Evolutionary conservation across 2,888 invertebrate species (phyloP), one percentile per base, ranked within the genome.

Genomic region (Oxyteleia sp.): DNA sequence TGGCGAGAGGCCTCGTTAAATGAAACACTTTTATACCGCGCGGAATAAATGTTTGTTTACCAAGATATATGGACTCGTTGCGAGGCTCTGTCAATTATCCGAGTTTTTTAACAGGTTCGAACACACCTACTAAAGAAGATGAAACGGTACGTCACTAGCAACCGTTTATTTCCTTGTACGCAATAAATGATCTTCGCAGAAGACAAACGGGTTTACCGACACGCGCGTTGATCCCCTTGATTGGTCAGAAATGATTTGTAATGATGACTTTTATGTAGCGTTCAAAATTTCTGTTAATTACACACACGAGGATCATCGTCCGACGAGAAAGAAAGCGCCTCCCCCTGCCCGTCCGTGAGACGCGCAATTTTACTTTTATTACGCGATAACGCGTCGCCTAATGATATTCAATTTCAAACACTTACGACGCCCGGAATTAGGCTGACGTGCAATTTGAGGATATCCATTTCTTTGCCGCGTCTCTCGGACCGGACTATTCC

Each of bases 71-170:
- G 49, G 83, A 75, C 81, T 47, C 35, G 76, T 76, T 66, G 57
- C 69, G 23, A 57, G 35, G 75, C 69, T 78, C 88, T 89, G 90
- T 90, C 90, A 89, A 90, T 90, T 90, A 89, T 66, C 86, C 85
- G 82, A 55, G 69, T 85, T 85, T 85, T 86, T 85, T 76, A 74
- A 74, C 84, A 69, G 79, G 84, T 85, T 74, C 82, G 81, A 84
- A 66, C 85, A 78, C 86, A 85, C 87, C 85, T 80, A 85, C 43
- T 84, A 75, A 85, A 83, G 88, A 89, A 89, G 89, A 90, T 89
- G 89, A 90, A 88, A 88, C 88, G 87, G 88, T 88, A 86, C 85
- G 87, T 88, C 87, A 86, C 87, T 87, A 82, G 88, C 87, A 61
- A 84, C 84, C 84, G 84, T 84, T 81, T 79, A 82, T 84, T 86